Percentiles rank a stretch among this genome's conserved stretches.
Evolutionary conservation across 2,797 vertebrate species (phyloP).

Genomic region (Vespertilio murinus): DNA sequence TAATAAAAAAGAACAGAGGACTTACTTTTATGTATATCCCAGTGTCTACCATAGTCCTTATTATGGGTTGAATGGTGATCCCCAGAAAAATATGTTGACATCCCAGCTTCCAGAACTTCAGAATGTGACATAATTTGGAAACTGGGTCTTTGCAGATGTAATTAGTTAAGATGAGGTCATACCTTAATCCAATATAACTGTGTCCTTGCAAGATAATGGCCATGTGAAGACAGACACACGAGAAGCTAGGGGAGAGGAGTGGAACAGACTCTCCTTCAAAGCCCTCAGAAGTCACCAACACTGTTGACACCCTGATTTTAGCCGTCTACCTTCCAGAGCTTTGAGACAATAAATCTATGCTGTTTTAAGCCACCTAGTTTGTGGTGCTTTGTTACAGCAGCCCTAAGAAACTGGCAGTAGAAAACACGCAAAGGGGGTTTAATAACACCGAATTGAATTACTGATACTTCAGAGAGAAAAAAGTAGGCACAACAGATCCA

Average conservation of each 20-base stretch:
- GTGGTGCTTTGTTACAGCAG: neutral
- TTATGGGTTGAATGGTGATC: neutral
- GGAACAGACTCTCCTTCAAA: neutral
- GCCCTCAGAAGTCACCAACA: neutral
- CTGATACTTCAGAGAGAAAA: neutral
- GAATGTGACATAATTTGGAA: neutral
- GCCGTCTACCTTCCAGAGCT: neutral
- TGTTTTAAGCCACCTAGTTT: neutral
- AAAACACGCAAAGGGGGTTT: neutral
- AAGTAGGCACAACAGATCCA: neutral
- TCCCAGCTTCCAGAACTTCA: neutral
- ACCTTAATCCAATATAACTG: neutral
- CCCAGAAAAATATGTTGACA: neutral
- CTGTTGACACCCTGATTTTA: neutral
- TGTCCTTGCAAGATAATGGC: neutral
- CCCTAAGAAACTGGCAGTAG: neutral
- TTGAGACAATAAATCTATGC: neutral
- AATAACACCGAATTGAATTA: neutral
- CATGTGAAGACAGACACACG: neutral
- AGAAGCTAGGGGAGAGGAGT: neutral
- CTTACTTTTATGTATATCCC: neutral
- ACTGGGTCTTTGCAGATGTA: neutral
- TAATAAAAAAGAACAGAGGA: neutral
- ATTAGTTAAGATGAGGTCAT: neutral
- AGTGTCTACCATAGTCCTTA: neutral